Conservation (phyloP, 2,888 invertebrate genomes). For the Xestia ashworthii region DNA sequence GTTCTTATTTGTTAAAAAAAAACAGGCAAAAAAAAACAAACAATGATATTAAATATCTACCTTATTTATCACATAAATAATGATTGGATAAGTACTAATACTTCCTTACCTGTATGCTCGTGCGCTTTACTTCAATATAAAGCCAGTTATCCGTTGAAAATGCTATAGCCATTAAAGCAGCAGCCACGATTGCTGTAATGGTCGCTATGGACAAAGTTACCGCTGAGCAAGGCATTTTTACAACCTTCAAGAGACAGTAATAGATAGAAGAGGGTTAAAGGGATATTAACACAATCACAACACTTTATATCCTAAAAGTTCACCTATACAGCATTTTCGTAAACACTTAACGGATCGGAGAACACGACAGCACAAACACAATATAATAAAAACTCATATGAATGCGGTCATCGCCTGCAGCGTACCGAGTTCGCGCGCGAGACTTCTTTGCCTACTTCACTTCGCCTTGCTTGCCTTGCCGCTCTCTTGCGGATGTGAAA, state of each 20-base stretch:
- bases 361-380: slow-evolving; percentile 89
- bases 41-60: slow-evolving; percentile 28
- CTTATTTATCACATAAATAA: neutral
- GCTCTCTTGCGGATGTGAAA: slow-evolving; percentile 91
- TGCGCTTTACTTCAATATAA: slow-evolving; percentile 97
- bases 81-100: slow-evolving; percentile 7
- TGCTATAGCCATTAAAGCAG: slow-evolving; percentile 97
- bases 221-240: slow-evolving; percentile 97
- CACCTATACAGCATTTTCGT: slow-evolving; percentile 90
- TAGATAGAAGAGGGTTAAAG: slow-evolving; percentile 76
- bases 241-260: slow-evolving; percentile 82
- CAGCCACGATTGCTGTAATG: slow-evolving; percentile 98
- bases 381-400: slow-evolving; percentile 87
- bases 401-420: slow-evolving; percentile 91
- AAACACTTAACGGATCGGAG: slow-evolving; percentile 86
- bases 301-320: slow-evolving; percentile 84
- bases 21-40: slow-evolving; percentile 17
- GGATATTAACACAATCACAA: slow-evolving; percentile 86
- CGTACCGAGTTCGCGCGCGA: slow-evolving; percentile 89
- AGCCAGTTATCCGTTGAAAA: slow-evolving; percentile 99
- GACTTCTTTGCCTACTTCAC: slow-evolving; percentile 87
- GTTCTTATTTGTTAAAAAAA: neutral
- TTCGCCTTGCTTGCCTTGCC: slow-evolving; percentile 83
- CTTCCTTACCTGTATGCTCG: slow-evolving; percentile 94
- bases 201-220: slow-evolving; percentile 98